These are phyloP conservation scores for Osmerus eperlanus DNA, from an alignment of 2,113 vertebrate species.

Conservation along the genomic window DNA sequence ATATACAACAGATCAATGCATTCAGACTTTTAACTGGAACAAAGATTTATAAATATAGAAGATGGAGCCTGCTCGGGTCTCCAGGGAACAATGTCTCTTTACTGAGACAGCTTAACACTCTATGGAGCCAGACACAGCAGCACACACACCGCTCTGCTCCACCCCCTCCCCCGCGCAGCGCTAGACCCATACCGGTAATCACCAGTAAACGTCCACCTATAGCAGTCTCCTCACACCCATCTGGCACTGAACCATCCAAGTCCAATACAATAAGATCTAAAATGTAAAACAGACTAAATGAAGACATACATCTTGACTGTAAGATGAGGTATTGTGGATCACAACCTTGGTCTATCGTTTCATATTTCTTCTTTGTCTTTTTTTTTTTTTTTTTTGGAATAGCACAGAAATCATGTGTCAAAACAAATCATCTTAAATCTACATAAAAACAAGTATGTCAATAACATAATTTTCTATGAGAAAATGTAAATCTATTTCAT, in stretches of 20 bases:
- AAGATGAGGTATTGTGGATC: conserved; percentile 94
- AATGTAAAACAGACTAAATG: conserved; percentile 69
- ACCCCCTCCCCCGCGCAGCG: conserved; percentile 68
- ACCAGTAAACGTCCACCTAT: conserved; percentile 63
- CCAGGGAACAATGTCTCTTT: conserved; percentile 72
- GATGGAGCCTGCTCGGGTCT: conserved; percentile 58
- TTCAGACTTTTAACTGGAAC: conserved; percentile 60
- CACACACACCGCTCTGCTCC: conserved; percentile 73
- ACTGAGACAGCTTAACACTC: conserved; percentile 75
- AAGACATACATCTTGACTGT: conserved; percentile 78
- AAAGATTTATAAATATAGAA: conserved; percentile 74
- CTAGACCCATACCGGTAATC: conserved; percentile 72
- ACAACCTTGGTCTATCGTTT: conserved; percentile 74
- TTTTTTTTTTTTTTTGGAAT: conserved; percentile 87
- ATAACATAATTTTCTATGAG: conserved; percentile 93
- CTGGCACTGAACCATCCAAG: conserved; percentile 71
- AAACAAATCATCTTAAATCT: conserved; percentile 87
- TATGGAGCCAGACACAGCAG: conserved; percentile 69
- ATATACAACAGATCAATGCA: conserved; percentile 65
- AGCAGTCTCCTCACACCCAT: conserved; percentile 69
- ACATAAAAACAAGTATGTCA: conserved; percentile 82
- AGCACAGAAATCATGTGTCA: conserved; percentile 91
- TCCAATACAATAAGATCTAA: conserved; percentile 55
- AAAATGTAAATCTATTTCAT: conserved; percentile 89
- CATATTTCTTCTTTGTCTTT: conserved; percentile 67